Conservation (phyloP, 2,797 vertebrate genomes). For the Poecilia gillii region DNA sequence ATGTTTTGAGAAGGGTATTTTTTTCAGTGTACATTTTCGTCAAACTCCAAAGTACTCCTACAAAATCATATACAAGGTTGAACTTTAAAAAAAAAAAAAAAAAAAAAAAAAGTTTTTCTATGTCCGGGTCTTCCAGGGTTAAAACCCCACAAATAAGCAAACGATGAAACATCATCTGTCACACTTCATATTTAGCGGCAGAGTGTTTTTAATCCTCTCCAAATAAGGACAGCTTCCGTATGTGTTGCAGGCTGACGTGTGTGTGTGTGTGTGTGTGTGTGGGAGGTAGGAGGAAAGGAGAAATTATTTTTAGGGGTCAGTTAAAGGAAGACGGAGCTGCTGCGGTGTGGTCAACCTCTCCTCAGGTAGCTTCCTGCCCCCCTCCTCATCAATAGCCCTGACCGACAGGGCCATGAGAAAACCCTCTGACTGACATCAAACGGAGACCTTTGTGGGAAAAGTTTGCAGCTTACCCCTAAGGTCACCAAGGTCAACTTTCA, state of each 20-base stretch:
- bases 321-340: conserved; percentile 50
- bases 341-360: conserved; percentile 53
- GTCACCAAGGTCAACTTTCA: conserved; percentile 78
- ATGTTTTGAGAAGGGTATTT: no score
- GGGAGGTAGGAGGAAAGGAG: neutral
- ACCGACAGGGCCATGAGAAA: conserved; percentile 70
- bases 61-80: no score
- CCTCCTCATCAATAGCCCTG: conserved; percentile 33
- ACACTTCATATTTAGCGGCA: conserved; percentile 60
- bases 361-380: conserved; percentile 65
- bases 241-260: conserved; percentile 34
- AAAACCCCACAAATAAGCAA: conserved; percentile 47
- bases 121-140: no score
- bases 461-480: conserved; percentile 43
- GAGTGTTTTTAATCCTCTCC: conserved; percentile 52
- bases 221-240: conserved; percentile 59
- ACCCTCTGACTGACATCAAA: conserved; percentile 75
- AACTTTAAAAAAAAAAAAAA: no score
- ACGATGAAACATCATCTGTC: conserved; percentile 55
- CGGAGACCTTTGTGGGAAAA: conserved; percentile 71
- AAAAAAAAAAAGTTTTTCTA: no score
- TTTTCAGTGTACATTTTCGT: no score
- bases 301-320: conserved; percentile 68
- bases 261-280: neutral
- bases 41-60: no score